Conservation (phyloP, 2,888 invertebrate species). For the Temnothorax unifasciatus region DNA sequence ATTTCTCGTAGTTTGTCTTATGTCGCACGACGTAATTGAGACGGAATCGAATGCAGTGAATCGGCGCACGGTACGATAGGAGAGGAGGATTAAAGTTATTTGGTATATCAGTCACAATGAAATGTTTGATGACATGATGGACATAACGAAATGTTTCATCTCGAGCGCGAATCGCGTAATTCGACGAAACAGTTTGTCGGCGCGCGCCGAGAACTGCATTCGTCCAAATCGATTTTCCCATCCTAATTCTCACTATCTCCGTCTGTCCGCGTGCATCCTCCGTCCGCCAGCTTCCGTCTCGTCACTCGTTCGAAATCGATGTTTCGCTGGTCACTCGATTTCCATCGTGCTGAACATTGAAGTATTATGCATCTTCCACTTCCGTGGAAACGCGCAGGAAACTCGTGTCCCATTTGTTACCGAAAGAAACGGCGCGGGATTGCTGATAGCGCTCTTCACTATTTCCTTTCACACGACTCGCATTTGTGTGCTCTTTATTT, state of each 20-base stretch:
- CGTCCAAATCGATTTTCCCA: conserved; percentile 55
- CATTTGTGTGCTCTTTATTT: conserved; percentile 30
- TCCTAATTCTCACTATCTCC: neutral
- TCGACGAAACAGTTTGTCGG: conserved; percentile 65
- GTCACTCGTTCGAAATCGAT: conserved; percentile 23
- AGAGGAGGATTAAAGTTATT: conserved; percentile 4
- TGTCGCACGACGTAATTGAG: neutral
- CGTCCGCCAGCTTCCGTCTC: conserved; percentile 23
- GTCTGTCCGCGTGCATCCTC: neutral
- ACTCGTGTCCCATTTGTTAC: conserved; percentile 47
- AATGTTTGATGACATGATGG: conserved; percentile 24
- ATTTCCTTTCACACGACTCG: conserved; percentile 37
- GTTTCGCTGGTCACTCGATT: conserved; percentile 58
- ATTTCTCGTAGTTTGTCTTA: neutral
- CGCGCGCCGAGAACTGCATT: conserved; percentile 17
- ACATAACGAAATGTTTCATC: conserved; percentile 64
- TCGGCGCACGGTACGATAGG: neutral
- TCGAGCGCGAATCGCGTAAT: conserved; percentile 58
- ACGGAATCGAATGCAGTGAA: conserved; percentile 39
- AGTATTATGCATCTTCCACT: conserved; percentile 53
- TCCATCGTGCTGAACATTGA: conserved; percentile 52
- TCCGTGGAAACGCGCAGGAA: conserved; percentile 21
- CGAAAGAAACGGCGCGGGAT: conserved; percentile 32
- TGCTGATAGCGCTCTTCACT: conserved; percentile 19
- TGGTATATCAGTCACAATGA: neutral